Evolutionary conservation across 2,888 invertebrate genomes (phyloP), one percentile per base, ranked within the genome.

Genomic region (Xestia xanthographa): DNA sequence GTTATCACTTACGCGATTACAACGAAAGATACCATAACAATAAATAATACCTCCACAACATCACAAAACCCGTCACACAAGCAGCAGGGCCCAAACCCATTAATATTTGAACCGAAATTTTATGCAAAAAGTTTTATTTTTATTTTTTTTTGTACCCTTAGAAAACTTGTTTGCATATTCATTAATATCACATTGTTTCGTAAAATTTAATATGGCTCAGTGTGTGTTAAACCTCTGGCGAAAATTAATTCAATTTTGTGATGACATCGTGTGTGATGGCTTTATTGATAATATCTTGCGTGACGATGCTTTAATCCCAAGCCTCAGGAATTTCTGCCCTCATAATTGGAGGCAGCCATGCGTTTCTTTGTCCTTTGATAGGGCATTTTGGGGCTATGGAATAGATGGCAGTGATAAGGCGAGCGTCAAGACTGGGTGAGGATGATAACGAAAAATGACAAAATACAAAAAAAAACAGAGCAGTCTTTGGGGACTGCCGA

Each of bases 221-320:
- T 76, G 58, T 82, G 58, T 83, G 82, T 72, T 79, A 84, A 82
- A 65, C 83, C 75, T 85, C 79, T 73, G 56, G 75, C n/a, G 72
- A 73, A 87, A 87, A 87, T 88, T 86, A 88, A 90, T 91, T 92
- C 88, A 89, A 90, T 91, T 89, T 89, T 77, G 83, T 76, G 83
- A 80, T 85, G 83, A 86, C 82, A 82, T 56, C 58, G 58, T 75
- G 79, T 87, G 80, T 83, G 85, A 86, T 86, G 75, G 80, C 81
- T 81, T 75, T 84, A 88, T 86, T 86, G 89, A 86, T 83, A 90
- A 88, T 88, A 88, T 89, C 84, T 86, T 84, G 75, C 82, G 82
- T 89, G 88, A 88, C 87, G 83, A 67, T 77, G 86, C 87, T 85
- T 80, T 87, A 88, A 89, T 88, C 72, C 75, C 38, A 48, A 45